Base-by-base conservation (phyloP, 1,140 invertebrate species). In the Acromyrmex charruanus region DNA sequence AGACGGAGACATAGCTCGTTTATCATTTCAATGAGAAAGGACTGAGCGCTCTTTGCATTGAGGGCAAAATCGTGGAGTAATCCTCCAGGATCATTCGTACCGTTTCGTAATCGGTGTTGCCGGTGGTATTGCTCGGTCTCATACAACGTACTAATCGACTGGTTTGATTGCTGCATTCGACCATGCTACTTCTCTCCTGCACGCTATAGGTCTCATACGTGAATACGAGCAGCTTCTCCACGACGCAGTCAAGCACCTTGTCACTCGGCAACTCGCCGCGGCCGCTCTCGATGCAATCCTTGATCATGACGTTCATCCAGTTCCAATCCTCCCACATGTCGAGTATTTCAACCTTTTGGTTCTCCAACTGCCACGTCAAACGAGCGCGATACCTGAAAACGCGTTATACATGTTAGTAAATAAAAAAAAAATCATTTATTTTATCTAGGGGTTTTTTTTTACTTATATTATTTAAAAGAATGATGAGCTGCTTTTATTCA, bases 311-410 rank as follows among this genome's bases (percentile, higher is more conserved):
- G 53, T 88, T 94, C 84, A 95, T 93, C 94, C 94, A 95, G n/a
- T 87, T 89, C 93, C 93, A 95, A 79, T 94, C 91, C 59, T 95
- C 94, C 93, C 93, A 95, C 9, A 93, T 89, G 21, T 94, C 93
- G 9, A 68, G 28, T 39, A 91, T 93, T 31, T 93, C 89, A 2
- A 95, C 91, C 14, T 90, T 93, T 25, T 93, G 91, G 65, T 93
- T 90, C 25, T 94, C 90, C n/a, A 95, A 71, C 66, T 93, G 91
- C 91, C 92, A 93, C 1, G 88, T 93, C n/a, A 95, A 86, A n/a
- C 89, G 84, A 7, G 92, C 90, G 18, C 93, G 93, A 61, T 91
- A 93, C 68, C 94, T 95, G 58, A 77, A 59, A 28, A 10, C 6
- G 35, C 3, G 28, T 55, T 25, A 59, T n/a, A 18, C 5, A 49